Conservation (phyloP, 2,113 vertebrate genomes). For the Carlito syrichta region DNA sequence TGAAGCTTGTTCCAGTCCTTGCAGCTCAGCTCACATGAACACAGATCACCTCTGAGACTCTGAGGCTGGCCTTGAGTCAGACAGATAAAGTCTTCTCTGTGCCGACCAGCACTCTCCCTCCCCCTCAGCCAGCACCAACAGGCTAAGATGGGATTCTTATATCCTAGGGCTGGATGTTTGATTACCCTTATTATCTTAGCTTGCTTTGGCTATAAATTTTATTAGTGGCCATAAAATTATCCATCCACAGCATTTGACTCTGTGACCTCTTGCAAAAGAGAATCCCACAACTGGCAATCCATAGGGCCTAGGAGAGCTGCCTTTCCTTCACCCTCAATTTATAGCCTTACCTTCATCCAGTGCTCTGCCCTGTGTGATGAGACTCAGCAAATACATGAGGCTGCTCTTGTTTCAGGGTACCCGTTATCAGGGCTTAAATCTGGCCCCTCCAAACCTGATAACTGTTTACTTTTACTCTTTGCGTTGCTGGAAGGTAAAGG, state of each 20-base stretch:
- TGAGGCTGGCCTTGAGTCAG: constrained; percentile 5
- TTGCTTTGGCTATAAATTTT: constrained; percentile 80
- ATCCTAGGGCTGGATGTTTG: constrained; percentile 56
- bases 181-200: constrained; percentile 75
- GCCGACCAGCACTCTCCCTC: background rate
- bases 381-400: constrained; percentile 13
- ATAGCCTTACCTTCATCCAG: background rate
- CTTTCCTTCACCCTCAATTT: constrained; percentile 62
- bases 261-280: constrained; percentile 60
- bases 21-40: fast-evolving
- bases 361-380: background rate
- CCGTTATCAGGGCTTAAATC: constrained; percentile 38
- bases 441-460: background rate
- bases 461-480: constrained; percentile 18
- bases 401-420: background rate
- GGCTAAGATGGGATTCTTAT: constrained; percentile 54
- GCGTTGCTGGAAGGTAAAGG: background rate
- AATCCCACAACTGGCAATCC: constrained; percentile 50
- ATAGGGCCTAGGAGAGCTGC: background rate
- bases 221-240: constrained; percentile 81
- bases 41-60: constrained; percentile 13
- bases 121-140: background rate
- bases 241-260: constrained; percentile 73
- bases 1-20: background rate
- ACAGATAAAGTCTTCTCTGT: constrained; percentile 39